Percentiles rank a stretch among this genome's conserved stretches.
Conservation (phyloP, 2,888 invertebrate species). For the Trichopria drosophilae region DNA sequence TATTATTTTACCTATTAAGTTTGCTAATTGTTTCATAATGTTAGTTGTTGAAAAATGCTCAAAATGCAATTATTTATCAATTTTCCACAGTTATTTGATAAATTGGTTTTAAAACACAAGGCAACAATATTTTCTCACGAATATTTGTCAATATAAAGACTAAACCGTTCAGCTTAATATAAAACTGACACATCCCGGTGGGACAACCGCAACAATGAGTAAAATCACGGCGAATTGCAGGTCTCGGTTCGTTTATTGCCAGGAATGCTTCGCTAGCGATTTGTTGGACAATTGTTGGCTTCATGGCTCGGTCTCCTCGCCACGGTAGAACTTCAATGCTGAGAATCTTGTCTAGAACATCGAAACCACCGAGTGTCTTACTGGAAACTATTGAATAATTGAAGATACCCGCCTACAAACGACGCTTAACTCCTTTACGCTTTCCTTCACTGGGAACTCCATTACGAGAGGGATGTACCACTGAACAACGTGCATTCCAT, state of each 20-base stretch:
- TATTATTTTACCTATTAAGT: too few relatives aligned
- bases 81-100: too few relatives aligned
- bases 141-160: too few relatives aligned
- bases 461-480: neutral
- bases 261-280: constrained; percentile 37
- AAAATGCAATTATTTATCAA: too few relatives aligned
- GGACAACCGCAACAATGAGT: constrained; percentile 28
- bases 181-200: too few relatives aligned
- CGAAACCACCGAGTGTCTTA: constrained; percentile 28
- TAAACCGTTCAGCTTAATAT: too few relatives aligned
- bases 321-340: constrained; percentile 2
- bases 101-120: too few relatives aligned
- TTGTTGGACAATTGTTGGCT: constrained; percentile 41
- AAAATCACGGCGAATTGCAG: constrained; percentile 35
- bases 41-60: too few relatives aligned
- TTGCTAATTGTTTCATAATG: too few relatives aligned
- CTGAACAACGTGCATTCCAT: too few relatives aligned
- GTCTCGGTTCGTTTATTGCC: constrained; percentile 36
- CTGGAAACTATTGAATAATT: constrained; percentile 40
- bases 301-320: constrained; percentile 1
- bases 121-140: too few relatives aligned
- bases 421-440: neutral
- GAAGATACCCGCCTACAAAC: constrained; percentile 32
- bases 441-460: too few relatives aligned
- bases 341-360: constrained; percentile 22